Conservation (phyloP, 2,113 vertebrate species). For the Istiophorus platypterus region DNA sequence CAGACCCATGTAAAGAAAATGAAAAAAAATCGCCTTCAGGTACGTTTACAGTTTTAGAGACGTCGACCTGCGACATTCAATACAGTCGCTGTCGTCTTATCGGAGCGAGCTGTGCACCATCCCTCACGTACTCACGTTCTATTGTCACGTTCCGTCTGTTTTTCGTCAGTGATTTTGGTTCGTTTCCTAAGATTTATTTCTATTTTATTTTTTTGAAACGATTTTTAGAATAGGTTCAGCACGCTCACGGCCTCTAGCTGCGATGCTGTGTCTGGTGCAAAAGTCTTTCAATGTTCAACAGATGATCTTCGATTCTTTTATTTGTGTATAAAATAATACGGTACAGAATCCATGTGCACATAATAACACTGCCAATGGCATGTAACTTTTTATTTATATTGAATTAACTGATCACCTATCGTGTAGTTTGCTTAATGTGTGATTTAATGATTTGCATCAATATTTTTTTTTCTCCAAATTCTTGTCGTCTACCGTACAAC, state of each 20-base stretch:
- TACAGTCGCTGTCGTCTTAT: neutral
- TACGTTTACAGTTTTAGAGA: neutral
- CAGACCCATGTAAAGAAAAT: neutral
- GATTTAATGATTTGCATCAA: too few species aligned
- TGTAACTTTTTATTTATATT: too few species aligned
- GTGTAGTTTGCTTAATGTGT: too few species aligned
- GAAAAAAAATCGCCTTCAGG: neutral
- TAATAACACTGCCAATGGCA: neutral
- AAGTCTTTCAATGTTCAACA: too few species aligned
- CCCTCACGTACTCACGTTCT: neutral
- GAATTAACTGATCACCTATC: too few species aligned
- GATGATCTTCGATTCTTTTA: too few species aligned
- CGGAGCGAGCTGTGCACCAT: neutral
- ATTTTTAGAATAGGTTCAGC: neutral
- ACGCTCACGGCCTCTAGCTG: too few species aligned
- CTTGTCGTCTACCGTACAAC: neutral
- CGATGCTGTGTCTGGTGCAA: neutral
- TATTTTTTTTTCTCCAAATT: too few species aligned
- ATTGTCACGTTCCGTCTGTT: neutral
- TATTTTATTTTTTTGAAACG: too few species aligned
- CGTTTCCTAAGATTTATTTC: too few species aligned
- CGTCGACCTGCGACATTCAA: neutral
- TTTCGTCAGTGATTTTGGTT: neutral
- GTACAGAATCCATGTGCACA: too few species aligned
- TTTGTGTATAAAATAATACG: too few species aligned